Conservation (phyloP, 2,888 invertebrate species). For the Erpobdella octoculata region DNA sequence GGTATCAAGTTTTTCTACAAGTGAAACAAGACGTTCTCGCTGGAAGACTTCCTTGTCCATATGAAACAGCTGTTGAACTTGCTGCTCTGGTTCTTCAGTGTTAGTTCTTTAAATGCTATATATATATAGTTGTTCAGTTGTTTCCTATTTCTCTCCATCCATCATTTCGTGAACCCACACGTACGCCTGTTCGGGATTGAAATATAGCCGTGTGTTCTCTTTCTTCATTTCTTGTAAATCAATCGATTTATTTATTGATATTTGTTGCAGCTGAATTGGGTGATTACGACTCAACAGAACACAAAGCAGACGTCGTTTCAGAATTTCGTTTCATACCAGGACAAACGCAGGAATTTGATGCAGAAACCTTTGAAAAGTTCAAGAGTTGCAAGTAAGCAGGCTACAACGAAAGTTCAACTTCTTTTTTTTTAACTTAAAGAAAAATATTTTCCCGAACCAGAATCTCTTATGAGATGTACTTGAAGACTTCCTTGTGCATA, state of each 20-base stretch:
- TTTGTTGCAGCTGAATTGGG: constrained; percentile 75
- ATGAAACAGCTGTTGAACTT: constrained; percentile 77
- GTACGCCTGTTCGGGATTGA: background rate
- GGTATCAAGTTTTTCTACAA: constrained; percentile 30
- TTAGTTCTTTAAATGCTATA: constrained; percentile 45
- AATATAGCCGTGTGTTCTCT: background rate
- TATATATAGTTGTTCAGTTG: background rate
- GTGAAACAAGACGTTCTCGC: constrained; percentile 67
- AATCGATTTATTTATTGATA: background rate
- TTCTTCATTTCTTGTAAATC: background rate
- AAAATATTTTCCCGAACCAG: no score
- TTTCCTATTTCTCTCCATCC: background rate
- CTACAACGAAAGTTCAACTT: background rate
- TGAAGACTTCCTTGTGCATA: no score
- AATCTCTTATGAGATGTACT: no score
- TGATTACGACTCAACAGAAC: constrained; percentile 82
- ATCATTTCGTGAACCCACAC: background rate
- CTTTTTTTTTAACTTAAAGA: background rate
- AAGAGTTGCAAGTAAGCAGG: constrained; percentile 54
- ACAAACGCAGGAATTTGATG: constrained; percentile 92
- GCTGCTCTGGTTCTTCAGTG: constrained; percentile 87
- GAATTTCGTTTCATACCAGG: constrained; percentile 92
- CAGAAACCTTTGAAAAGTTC: constrained; percentile 82
- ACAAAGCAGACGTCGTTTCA: constrained; percentile 91
- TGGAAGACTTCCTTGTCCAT: constrained; percentile 80